phyloP scores from a whole-genome alignment of 2,888 invertebrate genomes.

The Leptura quadrifasciata region DNA sequence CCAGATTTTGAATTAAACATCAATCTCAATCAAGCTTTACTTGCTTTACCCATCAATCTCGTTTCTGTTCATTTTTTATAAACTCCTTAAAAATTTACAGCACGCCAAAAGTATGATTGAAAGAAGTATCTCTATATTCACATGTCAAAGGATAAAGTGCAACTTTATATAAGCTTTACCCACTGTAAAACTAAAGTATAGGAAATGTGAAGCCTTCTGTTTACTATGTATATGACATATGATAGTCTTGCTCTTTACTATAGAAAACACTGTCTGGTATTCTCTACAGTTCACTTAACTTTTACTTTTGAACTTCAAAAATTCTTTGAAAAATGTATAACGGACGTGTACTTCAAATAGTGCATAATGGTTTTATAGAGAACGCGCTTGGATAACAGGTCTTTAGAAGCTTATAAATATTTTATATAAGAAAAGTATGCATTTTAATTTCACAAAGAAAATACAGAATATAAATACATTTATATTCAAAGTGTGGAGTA shows the following conservation, averaged over 20 bases:
- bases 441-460: neutral
- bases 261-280: conserved; percentile 13
- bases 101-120: conserved; percentile 10
- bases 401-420: neutral
- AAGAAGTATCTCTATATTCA: conserved; percentile 27
- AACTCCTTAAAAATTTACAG: conserved; percentile 9
- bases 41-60: conserved; percentile 14
- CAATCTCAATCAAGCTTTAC: conserved; percentile 22
- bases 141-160: conserved; percentile 29
- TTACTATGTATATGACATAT: conserved; percentile 32
- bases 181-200: conserved; percentile 26
- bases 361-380: neutral
- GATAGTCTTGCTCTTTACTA: conserved; percentile 35
- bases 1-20: conserved; percentile 12
- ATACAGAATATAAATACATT: neutral
- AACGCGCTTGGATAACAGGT: neutral
- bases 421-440: neutral
- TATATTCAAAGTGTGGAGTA: neutral
- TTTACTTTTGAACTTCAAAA: conserved; percentile 15
- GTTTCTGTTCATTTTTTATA: conserved; percentile 14
- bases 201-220: conserved; percentile 30
- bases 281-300: conserved; percentile 26
- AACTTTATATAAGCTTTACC: conserved; percentile 33
- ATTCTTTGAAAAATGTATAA: conserved; percentile 8
- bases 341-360: neutral